Evolutionary conservation across 2,888 invertebrate genomes (phyloP), one percentile per base, ranked within the genome.

Genomic region (Pinctada fucata): DNA sequence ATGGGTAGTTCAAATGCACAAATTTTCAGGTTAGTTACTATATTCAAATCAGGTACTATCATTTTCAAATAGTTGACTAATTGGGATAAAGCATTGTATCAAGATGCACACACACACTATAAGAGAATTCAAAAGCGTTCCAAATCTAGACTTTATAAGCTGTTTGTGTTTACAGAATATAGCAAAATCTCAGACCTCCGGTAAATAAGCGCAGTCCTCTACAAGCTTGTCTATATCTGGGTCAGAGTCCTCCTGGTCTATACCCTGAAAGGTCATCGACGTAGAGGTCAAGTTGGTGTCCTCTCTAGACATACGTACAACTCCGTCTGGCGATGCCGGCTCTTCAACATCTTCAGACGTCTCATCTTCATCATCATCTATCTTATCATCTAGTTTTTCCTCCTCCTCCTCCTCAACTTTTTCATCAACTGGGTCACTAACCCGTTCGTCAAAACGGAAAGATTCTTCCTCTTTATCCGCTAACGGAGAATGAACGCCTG

Each of bases 351-450:
- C 75, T 51, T 72, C 75, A 48, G 47, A 66, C 8, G 73, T 64
- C 48, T 63, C 68, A 49, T 74, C 79, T 58, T 78, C 71, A 66
- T 72, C 76, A 52, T 81, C 78, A 69, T 82, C 78, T 79, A 73
- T 67, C 65, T 76, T 74, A 70, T 77, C 75, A 63, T 76, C 76
- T 70, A 72, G 78, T 76, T 67, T 66, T 78, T 79, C 79, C 67
- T 79, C 78, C 74, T 79, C 79, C 63, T 75, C 81, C 58, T 69
- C 81, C 75, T 76, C 76, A 66, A 73, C 77, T 67, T 31, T 78
- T 50, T 82, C 82, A 49, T 52, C 72, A 13, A 65, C 58, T 51
- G 50, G 52, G n/a, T 50, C 64, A 13, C 58, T 58, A 6, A 10
- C 58, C 13, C 8, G 8, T 13, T 58, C 58, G 13, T 13, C 8